Conservation (phyloP, 1,140 invertebrate genomes). For the Bombus sylvicola region DNA sequence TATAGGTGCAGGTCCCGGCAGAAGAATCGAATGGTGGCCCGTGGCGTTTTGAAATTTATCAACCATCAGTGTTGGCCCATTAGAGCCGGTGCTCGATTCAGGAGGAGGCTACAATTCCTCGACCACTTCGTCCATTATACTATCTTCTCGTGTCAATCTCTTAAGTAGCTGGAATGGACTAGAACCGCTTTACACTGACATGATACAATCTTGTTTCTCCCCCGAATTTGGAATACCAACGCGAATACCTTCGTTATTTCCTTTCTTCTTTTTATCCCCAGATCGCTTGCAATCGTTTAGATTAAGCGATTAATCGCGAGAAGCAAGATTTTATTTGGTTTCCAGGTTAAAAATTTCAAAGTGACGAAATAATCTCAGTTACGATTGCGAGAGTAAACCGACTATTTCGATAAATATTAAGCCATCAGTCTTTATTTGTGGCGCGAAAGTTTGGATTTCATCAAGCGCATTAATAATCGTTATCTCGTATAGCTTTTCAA, state of each 20-base stretch:
- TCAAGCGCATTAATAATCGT: background rate
- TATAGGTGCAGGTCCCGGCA: constrained; percentile 50
- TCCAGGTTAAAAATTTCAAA: background rate
- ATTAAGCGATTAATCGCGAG: background rate
- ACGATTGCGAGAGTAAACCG: background rate
- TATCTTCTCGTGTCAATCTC: constrained; percentile 70
- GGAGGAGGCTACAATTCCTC: constrained; percentile 41
- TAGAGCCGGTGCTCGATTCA: constrained; percentile 57
- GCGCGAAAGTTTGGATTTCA: background rate
- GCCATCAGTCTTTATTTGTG: background rate
- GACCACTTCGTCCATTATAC: constrained; percentile 63
- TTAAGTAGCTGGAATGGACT: constrained; percentile 68
- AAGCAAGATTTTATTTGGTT: background rate
- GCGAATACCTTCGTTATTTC: background rate
- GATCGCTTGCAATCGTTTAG: background rate
- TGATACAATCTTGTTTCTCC: constrained; percentile 60
- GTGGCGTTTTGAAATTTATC: constrained; percentile 67
- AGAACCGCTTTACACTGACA: constrained; percentile 54
- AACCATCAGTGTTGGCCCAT: constrained; percentile 69
- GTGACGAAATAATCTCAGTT: background rate
- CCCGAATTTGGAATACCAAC: constrained; percentile 46
- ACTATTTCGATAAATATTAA: background rate
- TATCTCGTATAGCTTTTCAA: constrained; percentile 10
- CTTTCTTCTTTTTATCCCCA: background rate
- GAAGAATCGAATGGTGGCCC: constrained; percentile 59